Conservation (phyloP, 2,797 vertebrate genomes). For the Propithecus perrieri region DNA sequence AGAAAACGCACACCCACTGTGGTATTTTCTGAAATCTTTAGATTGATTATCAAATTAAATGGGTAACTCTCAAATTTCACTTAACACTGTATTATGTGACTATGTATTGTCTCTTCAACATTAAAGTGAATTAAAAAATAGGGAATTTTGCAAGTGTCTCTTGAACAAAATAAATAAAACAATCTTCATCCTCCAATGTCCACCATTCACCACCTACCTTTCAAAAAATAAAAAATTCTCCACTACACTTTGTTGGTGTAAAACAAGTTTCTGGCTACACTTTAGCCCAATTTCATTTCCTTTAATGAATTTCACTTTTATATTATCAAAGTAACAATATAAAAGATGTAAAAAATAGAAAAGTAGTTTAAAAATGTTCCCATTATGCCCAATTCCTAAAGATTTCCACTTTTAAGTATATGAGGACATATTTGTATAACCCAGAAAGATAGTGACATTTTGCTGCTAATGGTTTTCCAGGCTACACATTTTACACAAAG, state of each 20-base stretch:
- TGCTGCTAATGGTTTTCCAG: constrained; percentile 31
- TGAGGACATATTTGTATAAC: background rate
- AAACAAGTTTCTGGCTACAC: background rate
- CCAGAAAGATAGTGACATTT: constrained; percentile 10
- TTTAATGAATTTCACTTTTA: background rate
- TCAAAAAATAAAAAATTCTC: background rate
- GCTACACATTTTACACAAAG: constrained; percentile 24
- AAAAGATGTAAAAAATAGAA: background rate
- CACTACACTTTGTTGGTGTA: background rate
- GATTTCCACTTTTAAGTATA: background rate
- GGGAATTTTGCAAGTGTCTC: background rate
- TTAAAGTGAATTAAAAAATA: background rate
- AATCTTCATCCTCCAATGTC: background rate
- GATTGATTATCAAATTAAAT: background rate
- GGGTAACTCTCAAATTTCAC: background rate
- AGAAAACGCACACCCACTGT: background rate
- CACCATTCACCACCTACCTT: background rate
- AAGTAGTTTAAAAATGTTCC: background rate
- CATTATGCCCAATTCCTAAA: background rate
- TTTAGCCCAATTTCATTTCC: background rate
- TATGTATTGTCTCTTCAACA: background rate
- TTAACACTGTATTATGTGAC: background rate
- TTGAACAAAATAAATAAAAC: background rate
- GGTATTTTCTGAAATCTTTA: background rate
- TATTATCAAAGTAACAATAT: background rate